Base-by-base conservation (phyloP, 2,888 invertebrate species). In the Eupeodes luniger region DNA sequence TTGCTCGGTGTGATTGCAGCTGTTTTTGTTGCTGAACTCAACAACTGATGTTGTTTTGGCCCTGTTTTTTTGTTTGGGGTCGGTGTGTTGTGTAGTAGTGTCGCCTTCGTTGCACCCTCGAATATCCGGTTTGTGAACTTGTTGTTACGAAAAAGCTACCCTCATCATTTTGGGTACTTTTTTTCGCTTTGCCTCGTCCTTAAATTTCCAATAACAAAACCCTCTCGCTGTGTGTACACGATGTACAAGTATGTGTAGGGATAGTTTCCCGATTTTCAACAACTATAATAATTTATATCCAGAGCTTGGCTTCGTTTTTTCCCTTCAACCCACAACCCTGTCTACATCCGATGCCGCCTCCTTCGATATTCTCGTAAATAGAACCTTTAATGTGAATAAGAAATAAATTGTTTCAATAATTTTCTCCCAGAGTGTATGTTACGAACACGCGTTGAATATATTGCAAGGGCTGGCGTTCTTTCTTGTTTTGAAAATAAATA, bases 1-100 rank as follows among this genome's bases (percentile, higher is more conserved):
- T 81, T 84, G 85, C 72, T 81, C 57, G 75, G 70, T 88, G 74
- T 84, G 88, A 84, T 75, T 88, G 88, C 85, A 85, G 81, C 81
- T 75, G 77, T 67, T 82, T 85, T 59, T 83, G 66, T 66, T 81
- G 74, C 59, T 51, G 11, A 75, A 51, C 70, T 69, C 64, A 53
- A 70, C 78, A 27, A 27, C 27, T 27, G 27, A 27, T 70, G 47
- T 62, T 80, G 75, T 69, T 61, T 61, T 66, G 72, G 62, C 53
- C 69, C 69, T 72, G 59, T 75, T 79, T 75, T 66, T 47, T 64
- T 12, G 11, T 5, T n/a, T 3, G 14, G 53, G 16, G 14, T 57
- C 59, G 66, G 57, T 70, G 76, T 74, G 74, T 69, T 79, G 27
- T 27, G 27, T 27, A 27, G 27, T 27, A 27, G 27, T 27, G 74